Evolutionary conservation across 2,888 invertebrate species (phyloP).

Genomic region (Cephalotes varians): DNA sequence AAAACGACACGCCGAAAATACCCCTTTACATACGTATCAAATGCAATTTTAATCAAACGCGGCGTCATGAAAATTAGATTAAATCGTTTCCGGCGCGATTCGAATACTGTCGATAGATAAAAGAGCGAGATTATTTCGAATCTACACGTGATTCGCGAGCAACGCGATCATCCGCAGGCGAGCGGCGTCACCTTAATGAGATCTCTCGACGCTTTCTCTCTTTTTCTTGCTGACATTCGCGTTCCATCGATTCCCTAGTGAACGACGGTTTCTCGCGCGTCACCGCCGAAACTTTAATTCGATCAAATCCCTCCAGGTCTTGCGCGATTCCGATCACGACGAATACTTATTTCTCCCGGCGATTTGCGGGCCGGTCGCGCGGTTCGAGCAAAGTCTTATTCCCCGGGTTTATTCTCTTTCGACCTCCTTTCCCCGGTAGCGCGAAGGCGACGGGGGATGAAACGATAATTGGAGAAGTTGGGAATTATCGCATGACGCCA

Average conservation of each 20-base stretch:
- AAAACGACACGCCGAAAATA: conserved; percentile 26
- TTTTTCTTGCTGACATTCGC: neutral
- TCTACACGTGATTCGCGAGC: neutral
- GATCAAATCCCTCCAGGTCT: conserved; percentile 33
- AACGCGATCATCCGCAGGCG: conserved; percentile 7
- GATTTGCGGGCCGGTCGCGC: conserved; percentile 23
- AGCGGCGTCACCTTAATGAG: conserved; percentile 31
- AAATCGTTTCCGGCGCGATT: conserved; percentile 12
- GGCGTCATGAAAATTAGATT: conserved; percentile 43
- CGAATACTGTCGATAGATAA: neutral
- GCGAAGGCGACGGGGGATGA: conserved; percentile 32
- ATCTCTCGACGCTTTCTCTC: conserved; percentile 13
- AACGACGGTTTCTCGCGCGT: conserved; percentile 9
- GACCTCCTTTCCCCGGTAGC: conserved; percentile 60
- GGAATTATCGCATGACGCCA: conserved; percentile 64
- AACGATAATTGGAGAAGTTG: conserved; percentile 73
- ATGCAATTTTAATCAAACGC: conserved; percentile 25
- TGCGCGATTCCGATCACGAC: conserved; percentile 47
- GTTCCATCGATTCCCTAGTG: neutral
- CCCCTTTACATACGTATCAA: conserved; percentile 22
- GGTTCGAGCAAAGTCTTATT: conserved; percentile 54
- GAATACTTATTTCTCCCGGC: conserved; percentile 54
- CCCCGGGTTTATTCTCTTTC: conserved; percentile 59
- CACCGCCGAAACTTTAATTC: conserved; percentile 45
- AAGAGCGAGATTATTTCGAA: conserved; percentile 12